Conservation (phyloP, 1,140 invertebrate genomes). For the Halotydeus destructor region DNA sequence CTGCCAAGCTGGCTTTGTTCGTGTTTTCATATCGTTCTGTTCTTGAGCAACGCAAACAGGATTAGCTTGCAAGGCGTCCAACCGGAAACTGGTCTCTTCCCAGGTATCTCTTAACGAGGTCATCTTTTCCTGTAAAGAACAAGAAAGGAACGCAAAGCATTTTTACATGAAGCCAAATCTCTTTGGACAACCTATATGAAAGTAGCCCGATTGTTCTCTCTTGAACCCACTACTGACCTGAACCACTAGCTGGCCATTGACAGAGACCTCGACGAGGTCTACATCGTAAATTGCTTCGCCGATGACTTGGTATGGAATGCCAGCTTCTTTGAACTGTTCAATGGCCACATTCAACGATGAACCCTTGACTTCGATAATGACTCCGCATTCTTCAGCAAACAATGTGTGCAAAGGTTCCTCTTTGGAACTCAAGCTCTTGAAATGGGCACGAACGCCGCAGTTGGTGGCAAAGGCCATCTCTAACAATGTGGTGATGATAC, state of each 20-base stretch:
- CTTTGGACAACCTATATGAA: background rate
- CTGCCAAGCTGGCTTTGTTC: constrained; percentile 25
- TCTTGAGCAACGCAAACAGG: constrained; percentile 54
- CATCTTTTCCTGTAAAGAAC: constrained; percentile 31
- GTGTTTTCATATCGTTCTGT: constrained; percentile 14
- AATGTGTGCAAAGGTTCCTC: constrained; percentile 28
- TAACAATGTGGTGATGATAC: constrained; percentile 61
- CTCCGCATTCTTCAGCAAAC: constrained; percentile 77
- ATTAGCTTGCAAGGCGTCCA: constrained; percentile 63
- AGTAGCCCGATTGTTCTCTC: background rate
- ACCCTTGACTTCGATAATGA: constrained; percentile 57
- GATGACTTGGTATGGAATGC: constrained; percentile 44
- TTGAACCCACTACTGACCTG: constrained; percentile 5
- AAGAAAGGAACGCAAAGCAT: too few relatives aligned
- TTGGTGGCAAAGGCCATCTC: constrained; percentile 91
- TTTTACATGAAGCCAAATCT: too few relatives aligned
- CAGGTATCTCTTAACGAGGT: constrained; percentile 50
- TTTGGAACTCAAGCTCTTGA: constrained; percentile 10
- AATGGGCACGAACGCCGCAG: constrained; percentile 46
- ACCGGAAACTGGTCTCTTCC: constrained; percentile 83
- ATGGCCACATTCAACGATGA: constrained; percentile 35
- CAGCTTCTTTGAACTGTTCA: constrained; percentile 32
- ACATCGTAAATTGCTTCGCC: constrained; percentile 27
- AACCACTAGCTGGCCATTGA: constrained; percentile 8
- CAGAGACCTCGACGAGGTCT: constrained; percentile 3